These are phyloP conservation scores for Anthoscopus minutus DNA, from an alignment of 2,113 vertebrate genomes.

Conservation along the genomic window DNA sequence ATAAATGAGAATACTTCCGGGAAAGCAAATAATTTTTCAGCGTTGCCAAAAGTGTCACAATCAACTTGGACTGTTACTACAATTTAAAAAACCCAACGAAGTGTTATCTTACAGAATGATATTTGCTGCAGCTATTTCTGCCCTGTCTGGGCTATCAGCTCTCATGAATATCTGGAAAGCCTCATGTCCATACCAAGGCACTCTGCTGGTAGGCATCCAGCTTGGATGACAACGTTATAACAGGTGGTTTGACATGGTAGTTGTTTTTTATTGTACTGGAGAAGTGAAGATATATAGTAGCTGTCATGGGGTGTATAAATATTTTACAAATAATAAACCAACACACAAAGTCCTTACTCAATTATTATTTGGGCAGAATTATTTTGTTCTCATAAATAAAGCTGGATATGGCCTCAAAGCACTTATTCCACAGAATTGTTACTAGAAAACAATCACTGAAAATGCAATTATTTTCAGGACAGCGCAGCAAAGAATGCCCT, in stretches of 20 bases:
- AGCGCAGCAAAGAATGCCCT: slow-evolving; percentile 1
- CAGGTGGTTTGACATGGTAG: background rate
- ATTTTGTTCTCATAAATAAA: slow-evolving; percentile 6
- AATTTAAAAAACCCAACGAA: background rate
- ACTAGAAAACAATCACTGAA: slow-evolving; percentile 40
- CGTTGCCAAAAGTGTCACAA: background rate
- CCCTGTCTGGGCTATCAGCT: background rate
- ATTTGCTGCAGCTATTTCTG: background rate
- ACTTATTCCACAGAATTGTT: background rate
- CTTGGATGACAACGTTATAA: background rate
- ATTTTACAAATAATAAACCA: slow-evolving; percentile 1
- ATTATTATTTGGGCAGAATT: slow-evolving; percentile 9
- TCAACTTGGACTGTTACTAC: background rate
- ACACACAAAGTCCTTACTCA: background rate
- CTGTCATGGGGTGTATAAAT: background rate
- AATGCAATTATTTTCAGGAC: slow-evolving; percentile 46
- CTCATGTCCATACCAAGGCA: background rate
- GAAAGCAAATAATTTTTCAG: background rate
- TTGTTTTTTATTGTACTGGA: background rate
- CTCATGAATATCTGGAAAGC: background rate
- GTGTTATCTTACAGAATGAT: background rate
- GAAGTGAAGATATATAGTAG: background rate
- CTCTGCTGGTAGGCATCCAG: background rate
- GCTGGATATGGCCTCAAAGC: background rate
- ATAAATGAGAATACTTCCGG: background rate